Evolutionary conservation across 2,888 invertebrate genomes (phyloP).

Genomic region (Drosophila emarginata): DNA sequence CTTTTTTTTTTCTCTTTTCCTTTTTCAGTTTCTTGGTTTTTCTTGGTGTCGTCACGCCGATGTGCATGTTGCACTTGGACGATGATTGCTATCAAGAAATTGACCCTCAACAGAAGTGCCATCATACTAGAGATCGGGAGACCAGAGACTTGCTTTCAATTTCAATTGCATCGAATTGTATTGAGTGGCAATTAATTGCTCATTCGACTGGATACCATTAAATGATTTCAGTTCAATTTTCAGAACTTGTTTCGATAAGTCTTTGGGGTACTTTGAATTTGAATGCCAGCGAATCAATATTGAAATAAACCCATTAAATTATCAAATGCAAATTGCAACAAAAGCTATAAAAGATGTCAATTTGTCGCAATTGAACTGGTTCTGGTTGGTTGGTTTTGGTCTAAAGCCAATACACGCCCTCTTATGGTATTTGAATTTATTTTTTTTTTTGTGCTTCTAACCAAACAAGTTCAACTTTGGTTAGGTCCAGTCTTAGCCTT

Average conservation of each 20-base stretch:
- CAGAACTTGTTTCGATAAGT: background rate
- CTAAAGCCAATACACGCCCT: background rate
- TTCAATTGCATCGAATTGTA: conserved; percentile 11
- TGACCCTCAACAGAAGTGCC: conserved; percentile 51
- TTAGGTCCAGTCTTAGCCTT: background rate
- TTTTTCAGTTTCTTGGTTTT: background rate
- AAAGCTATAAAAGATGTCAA: conserved; percentile 9
- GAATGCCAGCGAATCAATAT: conserved; percentile 1
- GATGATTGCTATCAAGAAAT: conserved; percentile 59
- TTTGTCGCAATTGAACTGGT: conserved; percentile 16
- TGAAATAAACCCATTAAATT: background rate
- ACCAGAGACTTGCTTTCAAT: conserved; percentile 1
- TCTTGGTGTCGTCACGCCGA: conserved; percentile 49
- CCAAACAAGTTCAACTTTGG: conserved; percentile 16
- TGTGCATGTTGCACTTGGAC: conserved; percentile 59
- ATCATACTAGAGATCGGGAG: background rate
- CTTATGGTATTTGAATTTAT: conserved; percentile 4
- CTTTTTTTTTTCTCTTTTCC: background rate
- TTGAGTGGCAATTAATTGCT: conserved; percentile 13
- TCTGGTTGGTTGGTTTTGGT: background rate
- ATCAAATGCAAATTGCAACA: conserved; percentile 14
- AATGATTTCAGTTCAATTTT: background rate
- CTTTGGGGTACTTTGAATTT: background rate
- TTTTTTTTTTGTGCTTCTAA: background rate
- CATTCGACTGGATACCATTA: conserved; percentile 8